Conservation (phyloP, 2,113 vertebrate species). For the Siphamia tubifer region DNA sequence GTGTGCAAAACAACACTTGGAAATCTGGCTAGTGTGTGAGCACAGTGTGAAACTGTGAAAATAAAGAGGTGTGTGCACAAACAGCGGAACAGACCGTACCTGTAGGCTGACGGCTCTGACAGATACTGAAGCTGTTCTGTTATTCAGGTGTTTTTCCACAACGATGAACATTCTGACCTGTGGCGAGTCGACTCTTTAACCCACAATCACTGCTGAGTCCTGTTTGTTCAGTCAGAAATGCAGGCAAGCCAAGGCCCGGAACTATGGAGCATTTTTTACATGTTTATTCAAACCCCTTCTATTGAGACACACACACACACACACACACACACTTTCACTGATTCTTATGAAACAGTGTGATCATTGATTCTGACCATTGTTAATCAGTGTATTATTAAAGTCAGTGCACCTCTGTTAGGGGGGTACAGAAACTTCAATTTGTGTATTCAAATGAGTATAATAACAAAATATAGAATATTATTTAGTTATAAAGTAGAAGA, state of each 20-base stretch:
- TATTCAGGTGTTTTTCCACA: conserved; percentile 6
- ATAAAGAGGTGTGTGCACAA: not conserved
- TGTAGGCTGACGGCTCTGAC: conserved; percentile 21
- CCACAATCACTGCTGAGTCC: not conserved
- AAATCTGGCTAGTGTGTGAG: not conserved
- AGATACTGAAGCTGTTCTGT: conserved; percentile 10
- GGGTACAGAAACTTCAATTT: no score
- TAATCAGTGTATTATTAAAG: no score
- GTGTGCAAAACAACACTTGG: conserved; percentile 4
- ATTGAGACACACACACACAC: not conserved
- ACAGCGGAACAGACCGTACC: conserved; percentile 40
- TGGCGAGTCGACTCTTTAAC: not conserved
- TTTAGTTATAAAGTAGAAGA: no score
- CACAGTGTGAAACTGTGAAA: conserved; percentile 8
- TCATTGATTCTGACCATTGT: no score
- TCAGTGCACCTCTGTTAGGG: no score
- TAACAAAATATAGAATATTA: no score
- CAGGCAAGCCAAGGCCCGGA: no score
- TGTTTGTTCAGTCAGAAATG: not conserved
- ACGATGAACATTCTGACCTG: not conserved
- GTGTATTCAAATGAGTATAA: no score
- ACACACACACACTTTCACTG: not conserved
- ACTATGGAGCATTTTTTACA: no score
- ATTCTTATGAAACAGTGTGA: not conserved
- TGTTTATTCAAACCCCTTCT: not conserved